Evolutionary conservation across 2,888 invertebrate species (phyloP).

Genomic region (Myathropa florea): DNA sequence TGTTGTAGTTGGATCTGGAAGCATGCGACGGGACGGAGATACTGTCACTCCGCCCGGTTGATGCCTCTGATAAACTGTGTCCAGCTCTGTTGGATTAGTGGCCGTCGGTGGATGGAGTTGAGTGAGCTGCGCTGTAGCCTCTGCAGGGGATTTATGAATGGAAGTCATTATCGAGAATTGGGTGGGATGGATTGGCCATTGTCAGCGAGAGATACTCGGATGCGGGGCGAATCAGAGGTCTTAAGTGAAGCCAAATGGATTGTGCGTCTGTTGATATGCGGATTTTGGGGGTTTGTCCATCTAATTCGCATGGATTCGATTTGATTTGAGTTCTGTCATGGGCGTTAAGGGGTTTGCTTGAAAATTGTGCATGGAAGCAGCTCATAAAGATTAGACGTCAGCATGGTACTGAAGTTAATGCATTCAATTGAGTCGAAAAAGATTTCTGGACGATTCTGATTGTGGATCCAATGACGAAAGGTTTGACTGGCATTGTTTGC

Average conservation of each 20-base stretch:
- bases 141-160: constrained; percentile 31
- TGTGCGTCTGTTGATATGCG: not conserved
- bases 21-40: not conserved
- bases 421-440: no score
- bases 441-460: no score
- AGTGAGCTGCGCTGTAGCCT: constrained; percentile 12
- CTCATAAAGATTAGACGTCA: no score
- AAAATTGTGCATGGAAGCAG: not conserved
- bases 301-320: not conserved
- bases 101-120: constrained; percentile 21
- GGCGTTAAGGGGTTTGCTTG: not conserved
- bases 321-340: not conserved
- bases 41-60: constrained; percentile 21
- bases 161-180: constrained; percentile 33
- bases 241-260: not conserved
- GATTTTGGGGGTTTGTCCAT: not conserved
- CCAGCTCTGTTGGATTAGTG: constrained; percentile 59
- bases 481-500: no score
- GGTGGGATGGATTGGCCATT: constrained; percentile 30
- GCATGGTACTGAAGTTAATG: not conserved
- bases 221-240: not conserved
- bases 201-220: not conserved
- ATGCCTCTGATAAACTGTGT: constrained; percentile 55
- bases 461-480: no score
- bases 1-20: not conserved